Evolutionary conservation across 2,888 invertebrate species (phyloP).

Genomic region (Linyphia triangularis): DNA sequence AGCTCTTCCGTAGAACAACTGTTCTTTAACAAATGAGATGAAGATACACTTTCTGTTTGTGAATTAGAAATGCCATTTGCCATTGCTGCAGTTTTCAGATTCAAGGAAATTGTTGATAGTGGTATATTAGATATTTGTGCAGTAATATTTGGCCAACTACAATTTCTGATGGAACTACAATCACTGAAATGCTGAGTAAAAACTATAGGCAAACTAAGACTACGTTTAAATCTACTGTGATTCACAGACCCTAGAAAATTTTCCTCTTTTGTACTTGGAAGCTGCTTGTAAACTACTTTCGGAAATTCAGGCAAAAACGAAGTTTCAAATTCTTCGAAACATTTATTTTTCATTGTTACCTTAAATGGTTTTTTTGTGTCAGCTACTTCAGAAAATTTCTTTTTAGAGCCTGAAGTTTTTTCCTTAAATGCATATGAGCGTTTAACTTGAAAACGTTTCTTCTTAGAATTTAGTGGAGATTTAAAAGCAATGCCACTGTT

Average conservation of each 20-base stretch:
- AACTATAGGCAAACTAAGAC: conserved; percentile 32
- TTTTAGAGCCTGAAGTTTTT: conserved; percentile 15
- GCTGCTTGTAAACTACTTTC: neutral
- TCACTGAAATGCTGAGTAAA: neutral
- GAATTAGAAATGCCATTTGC: neutral
- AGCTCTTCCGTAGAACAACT: conserved; percentile 1
- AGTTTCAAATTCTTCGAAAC: neutral
- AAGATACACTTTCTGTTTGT: neutral
- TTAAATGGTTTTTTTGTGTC: neutral
- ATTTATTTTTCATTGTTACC: neutral
- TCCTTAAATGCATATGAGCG: neutral
- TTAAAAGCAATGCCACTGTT: conserved; percentile 11
- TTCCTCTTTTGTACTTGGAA: neutral
- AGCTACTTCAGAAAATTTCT: neutral
- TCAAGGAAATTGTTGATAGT: neutral
- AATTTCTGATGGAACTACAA: neutral
- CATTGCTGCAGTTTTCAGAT: neutral
- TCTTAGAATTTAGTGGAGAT: conserved; percentile 41
- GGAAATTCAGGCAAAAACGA: neutral
- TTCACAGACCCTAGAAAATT: neutral
- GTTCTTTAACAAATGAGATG: neutral
- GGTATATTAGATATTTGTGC: neutral
- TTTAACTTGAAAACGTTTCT: conserved; percentile 31
- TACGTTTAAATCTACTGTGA: conserved; percentile 6
- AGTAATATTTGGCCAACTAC: neutral